Percentiles rank a stretch among this genome's conserved stretches.
phyloP scores from a whole-genome alignment of 2,797 vertebrate genomes.

The Synaphobranchus kaupii region DNA sequence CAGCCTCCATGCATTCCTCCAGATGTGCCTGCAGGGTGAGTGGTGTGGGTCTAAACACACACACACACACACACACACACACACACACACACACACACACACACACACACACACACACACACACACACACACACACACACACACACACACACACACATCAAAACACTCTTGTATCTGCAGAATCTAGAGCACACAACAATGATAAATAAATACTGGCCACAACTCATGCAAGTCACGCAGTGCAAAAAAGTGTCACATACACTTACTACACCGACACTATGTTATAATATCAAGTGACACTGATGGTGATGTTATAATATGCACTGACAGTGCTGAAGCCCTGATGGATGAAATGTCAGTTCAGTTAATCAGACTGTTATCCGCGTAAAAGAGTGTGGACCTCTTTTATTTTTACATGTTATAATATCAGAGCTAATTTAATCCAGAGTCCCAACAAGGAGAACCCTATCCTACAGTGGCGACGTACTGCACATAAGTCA shows the following conservation, averaged over 20 bases:
- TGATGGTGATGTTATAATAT: background rate
- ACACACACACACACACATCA: conserved; percentile 24
- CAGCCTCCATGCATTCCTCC: conserved; percentile 80
- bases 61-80: conserved; percentile 32
- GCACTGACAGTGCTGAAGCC: background rate
- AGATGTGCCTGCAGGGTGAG: conserved; percentile 70
- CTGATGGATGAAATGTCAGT: background rate
- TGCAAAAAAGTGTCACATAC: background rate
- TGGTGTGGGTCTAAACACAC: conserved; percentile 57
- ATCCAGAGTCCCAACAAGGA: background rate
- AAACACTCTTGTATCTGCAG: background rate
- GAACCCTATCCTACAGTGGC: background rate
- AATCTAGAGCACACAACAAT: background rate
- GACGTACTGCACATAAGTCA: background rate
- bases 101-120: conserved; percentile 19
- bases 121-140: conserved; percentile 6
- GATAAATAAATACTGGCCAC: background rate
- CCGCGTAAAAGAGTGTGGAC: background rate
- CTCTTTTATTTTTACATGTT: background rate
- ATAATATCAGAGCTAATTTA: background rate
- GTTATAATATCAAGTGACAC: background rate
- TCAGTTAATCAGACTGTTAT: background rate
- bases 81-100: conserved; percentile 20
- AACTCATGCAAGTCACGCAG: background rate
- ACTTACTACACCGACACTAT: background rate